Percentiles rank a stretch among this genome's conserved stretches.
Evolutionary conservation across 2,888 invertebrate genomes (phyloP).

Genomic region (Lumbricus terrestris): DNA sequence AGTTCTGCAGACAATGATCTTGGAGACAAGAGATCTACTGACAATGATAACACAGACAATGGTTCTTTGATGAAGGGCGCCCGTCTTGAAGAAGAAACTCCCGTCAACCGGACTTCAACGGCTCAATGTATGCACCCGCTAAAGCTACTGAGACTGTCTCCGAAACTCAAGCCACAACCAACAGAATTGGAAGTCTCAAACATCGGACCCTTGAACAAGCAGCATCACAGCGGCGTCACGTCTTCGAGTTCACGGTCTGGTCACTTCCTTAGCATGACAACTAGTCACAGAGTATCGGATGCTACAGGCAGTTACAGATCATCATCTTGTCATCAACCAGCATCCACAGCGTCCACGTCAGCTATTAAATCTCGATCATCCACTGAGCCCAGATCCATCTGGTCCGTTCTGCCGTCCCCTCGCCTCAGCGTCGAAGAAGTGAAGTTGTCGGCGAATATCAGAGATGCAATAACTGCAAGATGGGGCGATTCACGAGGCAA

Average conservation of each 20-base stretch:
- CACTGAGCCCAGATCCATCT: not conserved
- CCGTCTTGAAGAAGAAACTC: not conserved
- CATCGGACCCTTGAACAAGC: not conserved
- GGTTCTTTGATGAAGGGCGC: not conserved
- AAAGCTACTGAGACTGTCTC: not conserved
- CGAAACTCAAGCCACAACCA: not conserved
- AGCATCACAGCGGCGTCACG: not conserved
- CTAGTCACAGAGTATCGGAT: not conserved
- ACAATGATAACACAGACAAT: not conserved
- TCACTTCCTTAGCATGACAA: not conserved
- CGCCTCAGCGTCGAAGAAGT: not conserved
- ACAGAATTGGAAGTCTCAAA: not conserved
- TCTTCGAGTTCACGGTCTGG: not conserved
- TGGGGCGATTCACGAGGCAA: not conserved
- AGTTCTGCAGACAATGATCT: not conserved
- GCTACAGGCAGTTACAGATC: not conserved
- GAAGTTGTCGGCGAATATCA: not conserved
- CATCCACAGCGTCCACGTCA: not conserved
- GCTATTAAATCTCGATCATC: no score
- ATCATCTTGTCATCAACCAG: not conserved
- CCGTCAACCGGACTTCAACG: not conserved
- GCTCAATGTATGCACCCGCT: not conserved
- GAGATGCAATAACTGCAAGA: not conserved
- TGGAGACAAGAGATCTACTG: not conserved
- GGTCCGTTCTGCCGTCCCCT: not conserved